Percentiles rank a stretch among this genome's conserved stretches.
phyloP scores from a whole-genome alignment of 2,888 invertebrate genomes.

The Emmelina monodactyla region DNA sequence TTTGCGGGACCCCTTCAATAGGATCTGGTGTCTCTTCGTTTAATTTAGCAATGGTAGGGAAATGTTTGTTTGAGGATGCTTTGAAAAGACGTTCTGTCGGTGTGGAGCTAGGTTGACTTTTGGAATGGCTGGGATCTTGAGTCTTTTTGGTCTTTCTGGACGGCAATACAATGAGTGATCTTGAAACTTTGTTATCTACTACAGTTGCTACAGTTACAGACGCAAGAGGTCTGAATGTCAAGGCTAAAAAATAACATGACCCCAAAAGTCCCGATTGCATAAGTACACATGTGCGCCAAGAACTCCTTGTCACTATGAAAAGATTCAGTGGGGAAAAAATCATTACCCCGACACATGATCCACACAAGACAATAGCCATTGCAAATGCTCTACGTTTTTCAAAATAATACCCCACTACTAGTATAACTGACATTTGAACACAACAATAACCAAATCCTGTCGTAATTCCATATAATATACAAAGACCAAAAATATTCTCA shows the following conservation, averaged over 20 bases:
- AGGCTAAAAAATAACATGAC: slow-evolving; percentile 34
- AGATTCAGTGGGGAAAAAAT: slow-evolving; percentile 37
- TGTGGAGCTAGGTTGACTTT: slow-evolving; percentile 22
- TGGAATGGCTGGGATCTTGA: slow-evolving; percentile 21
- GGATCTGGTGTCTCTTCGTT: no score
- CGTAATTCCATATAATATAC: slow-evolving; percentile 37
- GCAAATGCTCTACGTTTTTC: slow-evolving; percentile 43
- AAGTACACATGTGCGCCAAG: slow-evolving; percentile 44
- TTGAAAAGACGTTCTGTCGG: slow-evolving; percentile 27
- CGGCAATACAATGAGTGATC: slow-evolving; percentile 49
- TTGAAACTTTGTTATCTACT: slow-evolving; percentile 34
- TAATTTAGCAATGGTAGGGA: slow-evolving; percentile 27
- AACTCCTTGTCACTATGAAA: slow-evolving; percentile 31
- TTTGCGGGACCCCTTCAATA: no score
- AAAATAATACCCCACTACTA: slow-evolving; percentile 56
- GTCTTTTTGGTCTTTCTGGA: slow-evolving; percentile 28
- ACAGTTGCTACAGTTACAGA: slow-evolving; percentile 40
- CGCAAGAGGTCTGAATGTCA: slow-evolving; percentile 43
- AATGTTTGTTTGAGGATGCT: slow-evolving; percentile 26
- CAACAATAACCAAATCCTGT: slow-evolving; percentile 44
- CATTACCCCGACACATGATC: slow-evolving; percentile 48
- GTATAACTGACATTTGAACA: slow-evolving; percentile 34
- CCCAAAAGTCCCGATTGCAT: slow-evolving; percentile 45
- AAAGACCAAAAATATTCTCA: slow-evolving; percentile 25
- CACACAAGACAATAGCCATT: slow-evolving; percentile 34